Evolutionary conservation across 2,797 vertebrate species (phyloP), one percentile per base, ranked within the genome.

Genomic region (Poecilia gillii): DNA sequence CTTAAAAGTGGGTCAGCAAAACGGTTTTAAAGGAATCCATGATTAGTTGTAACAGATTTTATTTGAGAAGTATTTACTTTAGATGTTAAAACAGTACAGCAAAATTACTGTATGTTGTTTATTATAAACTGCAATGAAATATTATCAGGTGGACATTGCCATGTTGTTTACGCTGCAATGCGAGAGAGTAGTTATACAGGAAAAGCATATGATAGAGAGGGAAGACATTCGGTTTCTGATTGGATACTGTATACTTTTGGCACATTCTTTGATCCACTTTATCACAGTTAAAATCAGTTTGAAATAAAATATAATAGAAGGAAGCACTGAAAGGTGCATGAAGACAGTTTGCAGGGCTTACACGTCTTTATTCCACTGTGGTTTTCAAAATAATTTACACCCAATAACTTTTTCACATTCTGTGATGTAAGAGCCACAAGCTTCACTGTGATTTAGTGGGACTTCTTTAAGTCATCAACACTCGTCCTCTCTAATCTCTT

Each of bases 1-100:
- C 39, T 18, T 83, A 51, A 47, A 46, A 83, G 49, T 28, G 20
- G 43, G 73, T 82, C 3, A 73, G 78, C 82, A 78, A 59, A 53
- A 76, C 51, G 74, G 70, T 55, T 59, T 79, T 12, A 23, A 51
- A 51, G 49, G 49, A 51, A 51, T 20, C 18, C 49, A 23, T 23
- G 49, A 23, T 20, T 51, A 51, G 18, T 51, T 51, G 49, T 23
- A 23, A 23, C 20, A 23, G 49, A 51, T 23, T 51, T 20, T 23
- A 20, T 20, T 20, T 49, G 47, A 49, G 47, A 49, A 49, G 18
- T 51, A 7, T 20, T 49, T 20, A 7, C 0, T 7, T 49, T 18
- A 18, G 47, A 18, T 49, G 47, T 49, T 18, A 49, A 18, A 49
- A 49, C 47, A 18, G 5, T 18, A 49, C 47, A 49, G 47, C 4